phyloP scores from a whole-genome alignment of 92 coral and sea anemone species.

The Meandrina meandrites region DNA sequence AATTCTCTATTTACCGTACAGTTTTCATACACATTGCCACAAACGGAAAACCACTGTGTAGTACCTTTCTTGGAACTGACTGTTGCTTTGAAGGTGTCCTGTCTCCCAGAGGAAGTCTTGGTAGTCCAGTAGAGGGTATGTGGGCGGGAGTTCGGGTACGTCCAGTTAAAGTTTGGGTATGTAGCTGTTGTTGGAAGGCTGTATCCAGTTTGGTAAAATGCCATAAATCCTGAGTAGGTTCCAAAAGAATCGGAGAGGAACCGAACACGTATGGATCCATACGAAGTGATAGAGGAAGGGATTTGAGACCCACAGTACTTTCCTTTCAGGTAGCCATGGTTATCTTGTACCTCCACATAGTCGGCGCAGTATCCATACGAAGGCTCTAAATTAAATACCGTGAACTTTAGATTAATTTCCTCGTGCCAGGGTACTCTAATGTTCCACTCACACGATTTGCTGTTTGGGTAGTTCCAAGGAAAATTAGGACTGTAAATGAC shows the following conservation, averaged over 20 bases:
- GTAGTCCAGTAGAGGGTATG: no score
- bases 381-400: no score
- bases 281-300: neutral
- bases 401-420: neutral
- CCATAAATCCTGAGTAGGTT: neutral
- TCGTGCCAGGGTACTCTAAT: neutral
- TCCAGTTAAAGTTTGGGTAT: no score
- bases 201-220: neutral
- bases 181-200: neutral
- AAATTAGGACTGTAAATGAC: conserved; percentile 25
- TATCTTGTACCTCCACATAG: neutral
- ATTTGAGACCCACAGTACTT: neutral
- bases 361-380: neutral
- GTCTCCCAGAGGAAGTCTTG: no score
- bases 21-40: neutral
- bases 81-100: neutral
- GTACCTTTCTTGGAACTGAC: conserved; percentile 7
- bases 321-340: neutral
- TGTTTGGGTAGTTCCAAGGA: conserved; percentile 1
- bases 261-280: neutral
- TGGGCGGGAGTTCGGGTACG: no score
- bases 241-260: neutral
- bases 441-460: neutral
- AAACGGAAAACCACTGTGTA: neutral
- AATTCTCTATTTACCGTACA: no score